phyloP scores from a whole-genome alignment of 2,888 invertebrate species.

The Baronia brevicornis region DNA sequence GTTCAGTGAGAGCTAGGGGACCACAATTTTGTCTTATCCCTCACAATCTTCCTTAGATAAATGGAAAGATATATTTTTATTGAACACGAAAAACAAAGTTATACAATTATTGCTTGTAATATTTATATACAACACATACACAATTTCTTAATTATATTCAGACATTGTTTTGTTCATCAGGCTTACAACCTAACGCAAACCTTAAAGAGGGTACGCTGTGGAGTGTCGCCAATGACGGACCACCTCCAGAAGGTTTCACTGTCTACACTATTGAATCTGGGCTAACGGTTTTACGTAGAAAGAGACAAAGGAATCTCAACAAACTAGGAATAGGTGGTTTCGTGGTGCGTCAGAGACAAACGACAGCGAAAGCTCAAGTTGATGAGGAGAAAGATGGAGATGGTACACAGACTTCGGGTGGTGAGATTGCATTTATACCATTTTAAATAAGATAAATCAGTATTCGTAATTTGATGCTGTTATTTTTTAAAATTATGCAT shows the following conservation, averaged over 20 bases:
- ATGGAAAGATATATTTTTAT: background rate
- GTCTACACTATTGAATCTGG: conserved; percentile 88
- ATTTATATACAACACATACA: background rate
- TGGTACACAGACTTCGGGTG: conserved; percentile 49
- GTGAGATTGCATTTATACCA: conserved; percentile 18
- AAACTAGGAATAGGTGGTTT: conserved; percentile 94
- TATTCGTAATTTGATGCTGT: too few relatives aligned
- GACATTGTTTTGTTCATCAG: conserved; percentile 24
- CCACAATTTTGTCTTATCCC: too few relatives aligned
- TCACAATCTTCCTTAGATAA: background rate
- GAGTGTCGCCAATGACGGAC: conserved; percentile 84
- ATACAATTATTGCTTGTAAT: too few relatives aligned
- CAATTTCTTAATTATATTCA: too few relatives aligned
- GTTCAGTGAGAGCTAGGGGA: too few relatives aligned
- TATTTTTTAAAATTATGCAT: too few relatives aligned
- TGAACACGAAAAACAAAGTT: too few relatives aligned
- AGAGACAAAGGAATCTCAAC: conserved; percentile 90
- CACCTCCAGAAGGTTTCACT: conserved; percentile 89
- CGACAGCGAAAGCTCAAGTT: conserved; percentile 46
- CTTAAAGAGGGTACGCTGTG: conserved; percentile 91
- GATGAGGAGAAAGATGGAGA: conserved; percentile 57
- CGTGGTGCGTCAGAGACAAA: conserved; percentile 82
- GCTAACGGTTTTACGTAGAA: conserved; percentile 85
- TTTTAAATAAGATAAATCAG: too few relatives aligned
- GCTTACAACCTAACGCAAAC: conserved; percentile 39